Percentiles rank a stretch among this genome's conserved stretches.
These are phyloP conservation scores for Pitta sordida DNA, from an alignment of 2,113 vertebrate genomes.

Conservation along the genomic window DNA sequence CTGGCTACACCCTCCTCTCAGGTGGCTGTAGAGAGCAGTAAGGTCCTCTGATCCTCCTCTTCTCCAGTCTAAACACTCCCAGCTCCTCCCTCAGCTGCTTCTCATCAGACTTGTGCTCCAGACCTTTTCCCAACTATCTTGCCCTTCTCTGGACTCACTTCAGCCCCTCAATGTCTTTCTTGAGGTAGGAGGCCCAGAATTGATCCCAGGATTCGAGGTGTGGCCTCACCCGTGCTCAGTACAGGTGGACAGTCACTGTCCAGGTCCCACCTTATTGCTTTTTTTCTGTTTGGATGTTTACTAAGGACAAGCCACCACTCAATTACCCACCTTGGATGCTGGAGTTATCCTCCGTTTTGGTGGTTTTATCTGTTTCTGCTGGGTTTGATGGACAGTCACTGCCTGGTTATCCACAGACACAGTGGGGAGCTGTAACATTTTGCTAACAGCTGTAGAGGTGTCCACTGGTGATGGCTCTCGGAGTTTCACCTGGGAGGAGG, in stretches of 20 bases:
- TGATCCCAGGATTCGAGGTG: fast-evolving
- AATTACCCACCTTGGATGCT: slow-evolving; percentile 82
- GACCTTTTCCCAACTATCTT: fast-evolving
- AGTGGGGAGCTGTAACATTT: slow-evolving; percentile 74
- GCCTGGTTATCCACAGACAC: slow-evolving; percentile 67
- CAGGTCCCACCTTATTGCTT: not conserved
- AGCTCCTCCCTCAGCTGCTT: not conserved
- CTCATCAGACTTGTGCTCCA: not conserved
- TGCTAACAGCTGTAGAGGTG: slow-evolving; percentile 69
- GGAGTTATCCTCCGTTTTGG: slow-evolving; percentile 82
- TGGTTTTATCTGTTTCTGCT: slow-evolving; percentile 85
- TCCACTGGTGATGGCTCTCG: slow-evolving; percentile 63
- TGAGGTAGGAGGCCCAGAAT: not conserved
- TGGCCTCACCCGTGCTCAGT: not conserved
- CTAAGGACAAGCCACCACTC: not conserved
- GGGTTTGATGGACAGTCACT: slow-evolving; percentile 72
- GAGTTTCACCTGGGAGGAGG: slow-evolving; percentile 71
- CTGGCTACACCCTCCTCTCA: not conserved
- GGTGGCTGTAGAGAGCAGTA: not conserved
- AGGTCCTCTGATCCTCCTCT: not conserved
- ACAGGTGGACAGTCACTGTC: not conserved
- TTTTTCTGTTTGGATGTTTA: fast-evolving
- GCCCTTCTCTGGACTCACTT: fast-evolving
- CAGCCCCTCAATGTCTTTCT: not conserved
- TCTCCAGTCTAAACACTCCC: fast-evolving